Evolutionary conservation across 2,797 vertebrate species (phyloP).

Genomic region (Sciaenops ocellatus): DNA sequence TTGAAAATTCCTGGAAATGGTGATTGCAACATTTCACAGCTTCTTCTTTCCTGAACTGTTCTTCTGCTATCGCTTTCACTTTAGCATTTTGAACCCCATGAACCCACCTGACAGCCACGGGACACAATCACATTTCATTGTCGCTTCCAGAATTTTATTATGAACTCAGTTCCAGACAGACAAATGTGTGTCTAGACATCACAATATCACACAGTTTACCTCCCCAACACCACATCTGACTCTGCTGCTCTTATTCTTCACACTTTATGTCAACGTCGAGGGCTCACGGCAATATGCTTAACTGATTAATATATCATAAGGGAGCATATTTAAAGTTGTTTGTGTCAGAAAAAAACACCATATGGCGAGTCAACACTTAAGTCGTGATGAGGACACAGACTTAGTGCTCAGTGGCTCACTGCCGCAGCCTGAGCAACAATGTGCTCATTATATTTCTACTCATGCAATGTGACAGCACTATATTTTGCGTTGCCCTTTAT

Average conservation of each 20-base stretch:
- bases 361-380: constrained; percentile 22
- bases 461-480: constrained; percentile 41
- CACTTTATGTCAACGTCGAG: neutral
- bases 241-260: constrained; percentile 10
- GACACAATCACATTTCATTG: too few species aligned
- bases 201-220: constrained; percentile 1
- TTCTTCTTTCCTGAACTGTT: too few species aligned
- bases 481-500: constrained; percentile 56
- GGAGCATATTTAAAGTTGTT: constrained; percentile 22
- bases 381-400: constrained; percentile 26
- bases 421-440: constrained; percentile 38
- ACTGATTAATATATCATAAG: constrained; percentile 5
- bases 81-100: too few species aligned
- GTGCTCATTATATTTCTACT: constrained; percentile 59
- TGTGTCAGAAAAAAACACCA: constrained; percentile 4
- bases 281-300: neutral
- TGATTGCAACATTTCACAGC: too few species aligned
- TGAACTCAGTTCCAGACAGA: too few species aligned
- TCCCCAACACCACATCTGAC: neutral
- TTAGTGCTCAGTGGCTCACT: neutral
- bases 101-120: too few species aligned
- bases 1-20: too few species aligned
- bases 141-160: too few species aligned
- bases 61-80: too few species aligned
- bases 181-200: neutral